Evolutionary conservation across 2,888 invertebrate genomes (phyloP).

Genomic region (Hoplodrina blanda): DNA sequence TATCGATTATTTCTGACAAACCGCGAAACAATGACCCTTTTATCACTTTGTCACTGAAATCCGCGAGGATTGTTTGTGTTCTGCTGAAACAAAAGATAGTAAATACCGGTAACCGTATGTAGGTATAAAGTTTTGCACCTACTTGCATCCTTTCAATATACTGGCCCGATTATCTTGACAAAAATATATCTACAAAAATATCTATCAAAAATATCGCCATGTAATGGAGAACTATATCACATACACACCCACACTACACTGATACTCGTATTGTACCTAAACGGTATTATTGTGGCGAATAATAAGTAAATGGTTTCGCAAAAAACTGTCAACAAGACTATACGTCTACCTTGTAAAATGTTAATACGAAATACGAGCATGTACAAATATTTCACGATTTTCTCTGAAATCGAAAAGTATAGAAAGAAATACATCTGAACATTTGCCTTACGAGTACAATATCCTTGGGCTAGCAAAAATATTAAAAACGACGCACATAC

Average conservation of each 20-base stretch:
- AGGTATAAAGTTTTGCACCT: neutral
- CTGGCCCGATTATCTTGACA: no score
- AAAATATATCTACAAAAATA: neutral
- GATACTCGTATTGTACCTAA: no score
- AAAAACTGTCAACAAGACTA: neutral
- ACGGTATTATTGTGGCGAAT: neutral
- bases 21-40: slow-evolving; percentile 75
- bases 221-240: no score
- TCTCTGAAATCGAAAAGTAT: slow-evolving; percentile 1
- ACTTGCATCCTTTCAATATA: neutral
- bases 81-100: slow-evolving; percentile 24
- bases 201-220: no score
- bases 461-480: slow-evolving; percentile 16
- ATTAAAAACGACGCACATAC: slow-evolving; percentile 26
- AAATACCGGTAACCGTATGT: slow-evolving; percentile 20
- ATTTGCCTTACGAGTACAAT: neutral
- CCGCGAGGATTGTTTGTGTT: slow-evolving; percentile 37
- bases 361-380: neutral
- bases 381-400: neutral
- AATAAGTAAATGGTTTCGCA: neutral
- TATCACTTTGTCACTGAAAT: slow-evolving; percentile 64
- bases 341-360: neutral
- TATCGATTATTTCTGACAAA: slow-evolving; percentile 76
- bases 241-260: no score
- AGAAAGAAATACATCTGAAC: slow-evolving; percentile 6